Percentiles rank a stretch among this genome's conserved stretches.
These are phyloP conservation scores for Philereme vetulata DNA, from an alignment of 2,888 invertebrate species.

Conservation along the genomic window DNA sequence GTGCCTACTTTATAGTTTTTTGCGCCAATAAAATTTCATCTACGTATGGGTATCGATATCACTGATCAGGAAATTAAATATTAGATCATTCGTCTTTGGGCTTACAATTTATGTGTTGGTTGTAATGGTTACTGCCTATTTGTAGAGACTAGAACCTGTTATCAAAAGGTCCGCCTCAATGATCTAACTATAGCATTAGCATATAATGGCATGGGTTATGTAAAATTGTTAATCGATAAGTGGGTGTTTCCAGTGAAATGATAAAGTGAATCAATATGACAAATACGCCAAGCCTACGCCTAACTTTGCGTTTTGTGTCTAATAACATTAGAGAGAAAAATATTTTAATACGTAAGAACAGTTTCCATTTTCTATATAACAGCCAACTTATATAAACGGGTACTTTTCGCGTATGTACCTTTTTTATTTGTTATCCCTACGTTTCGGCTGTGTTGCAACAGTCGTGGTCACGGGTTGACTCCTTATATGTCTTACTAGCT, in stretches of 20 bases:
- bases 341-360: too few species aligned
- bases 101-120: slow-evolving; percentile 56
- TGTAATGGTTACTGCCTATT: slow-evolving; percentile 51
- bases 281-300: too few species aligned
- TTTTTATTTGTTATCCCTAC: too few species aligned
- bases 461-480: too few species aligned
- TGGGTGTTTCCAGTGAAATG: slow-evolving; percentile 18
- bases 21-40: slow-evolving; percentile 27
- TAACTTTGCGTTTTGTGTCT: too few species aligned
- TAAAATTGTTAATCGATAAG: slow-evolving; percentile 15
- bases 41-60: slow-evolving; percentile 36
- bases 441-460: too few species aligned
- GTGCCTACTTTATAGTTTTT: slow-evolving; percentile 15
- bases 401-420: too few species aligned
- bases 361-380: too few species aligned
- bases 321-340: too few species aligned
- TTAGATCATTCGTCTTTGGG: slow-evolving; percentile 53
- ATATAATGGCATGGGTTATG: slow-evolving; percentile 51
- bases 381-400: too few species aligned
- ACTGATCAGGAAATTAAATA: slow-evolving; percentile 55
- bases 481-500: too few species aligned
- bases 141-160: slow-evolving; percentile 43
- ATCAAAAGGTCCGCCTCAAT: slow-evolving; percentile 48
- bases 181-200: slow-evolving; percentile 56
- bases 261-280: not conserved